phyloP scores from a whole-genome alignment of 2,888 invertebrate genomes.

The Baronia brevicornis region DNA sequence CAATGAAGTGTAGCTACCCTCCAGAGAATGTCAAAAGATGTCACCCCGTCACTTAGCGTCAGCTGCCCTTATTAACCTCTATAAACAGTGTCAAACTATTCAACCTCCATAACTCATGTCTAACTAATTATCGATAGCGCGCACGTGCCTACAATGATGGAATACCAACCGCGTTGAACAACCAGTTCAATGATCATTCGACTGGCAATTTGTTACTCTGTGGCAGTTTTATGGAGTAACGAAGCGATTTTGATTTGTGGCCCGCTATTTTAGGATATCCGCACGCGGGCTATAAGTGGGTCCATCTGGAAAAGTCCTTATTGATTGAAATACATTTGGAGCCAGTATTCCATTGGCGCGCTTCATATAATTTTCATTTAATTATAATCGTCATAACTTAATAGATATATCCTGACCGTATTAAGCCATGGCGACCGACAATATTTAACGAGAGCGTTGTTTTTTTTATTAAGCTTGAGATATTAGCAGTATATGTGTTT shows the following conservation, averaged over 20 bases:
- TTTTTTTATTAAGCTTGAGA: too few species aligned
- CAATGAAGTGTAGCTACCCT: too few species aligned
- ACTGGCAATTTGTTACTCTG: slow-evolving; percentile 45
- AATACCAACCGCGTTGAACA: slow-evolving; percentile 17
- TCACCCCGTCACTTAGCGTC: slow-evolving; percentile 21
- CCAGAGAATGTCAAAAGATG: slow-evolving; percentile 8
- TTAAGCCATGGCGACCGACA: too few species aligned
- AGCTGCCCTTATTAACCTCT: slow-evolving; percentile 64
- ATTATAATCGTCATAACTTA: too few species aligned
- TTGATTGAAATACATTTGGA: too few species aligned
- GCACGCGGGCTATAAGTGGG: slow-evolving; percentile 22
- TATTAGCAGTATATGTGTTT: too few species aligned
- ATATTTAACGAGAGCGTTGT: too few species aligned
- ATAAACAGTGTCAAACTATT: slow-evolving; percentile 42
- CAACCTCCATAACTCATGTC: slow-evolving; percentile 48
- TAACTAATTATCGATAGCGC: slow-evolving; percentile 49
- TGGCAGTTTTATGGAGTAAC: slow-evolving; percentile 37
- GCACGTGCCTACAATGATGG: slow-evolving; percentile 19
- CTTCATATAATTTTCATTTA: too few species aligned
- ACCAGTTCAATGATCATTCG: slow-evolving; percentile 19
- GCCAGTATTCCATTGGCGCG: too few species aligned
- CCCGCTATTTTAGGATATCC: slow-evolving; percentile 48
- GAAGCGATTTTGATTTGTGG: slow-evolving; percentile 45
- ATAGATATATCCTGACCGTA: too few species aligned
- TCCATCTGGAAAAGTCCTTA: slow-evolving; percentile 46